phyloP scores from a whole-genome alignment of 2,113 vertebrate species.

The Lepus europaeus region DNA sequence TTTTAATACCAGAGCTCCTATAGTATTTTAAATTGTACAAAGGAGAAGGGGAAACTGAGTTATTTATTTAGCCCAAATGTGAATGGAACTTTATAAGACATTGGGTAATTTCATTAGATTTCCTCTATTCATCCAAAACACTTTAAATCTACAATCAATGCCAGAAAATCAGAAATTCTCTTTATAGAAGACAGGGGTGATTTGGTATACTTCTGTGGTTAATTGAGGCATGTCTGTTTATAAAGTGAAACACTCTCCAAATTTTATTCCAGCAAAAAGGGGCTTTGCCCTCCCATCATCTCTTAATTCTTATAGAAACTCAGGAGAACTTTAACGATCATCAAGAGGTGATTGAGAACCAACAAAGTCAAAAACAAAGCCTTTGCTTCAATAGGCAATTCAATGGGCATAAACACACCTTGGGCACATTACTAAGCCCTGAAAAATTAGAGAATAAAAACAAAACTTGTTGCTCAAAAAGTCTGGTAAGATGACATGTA shows the following conservation, averaged over 20 bases:
- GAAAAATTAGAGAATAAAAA: slow-evolving; percentile 34
- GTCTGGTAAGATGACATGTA: neutral
- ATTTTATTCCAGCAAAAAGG: neutral
- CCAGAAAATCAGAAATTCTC: slow-evolving; percentile 45
- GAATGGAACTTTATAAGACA: slow-evolving; percentile 42
- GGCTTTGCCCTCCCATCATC: neutral
- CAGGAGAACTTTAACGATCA: neutral
- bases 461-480: neutral
- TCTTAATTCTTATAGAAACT: slow-evolving; percentile 12
- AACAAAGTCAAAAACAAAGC: slow-evolving; percentile 49
- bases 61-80: slow-evolving; percentile 51
- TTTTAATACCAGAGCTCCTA: slow-evolving; percentile 45
- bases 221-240: neutral
- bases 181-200: neutral
- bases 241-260: neutral
- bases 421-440: neutral
- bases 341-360: neutral
- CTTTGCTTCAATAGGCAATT: neutral
- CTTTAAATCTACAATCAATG: slow-evolving; percentile 14
- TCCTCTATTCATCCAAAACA: slow-evolving; percentile 59
- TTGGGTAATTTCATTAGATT: slow-evolving; percentile 52
- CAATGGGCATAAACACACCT: neutral
- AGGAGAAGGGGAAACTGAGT: neutral
- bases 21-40: slow-evolving; percentile 61
- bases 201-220: neutral